Base-by-base conservation (phyloP, 2,797 vertebrate species). In the Enteromius fasciolatus region DNA sequence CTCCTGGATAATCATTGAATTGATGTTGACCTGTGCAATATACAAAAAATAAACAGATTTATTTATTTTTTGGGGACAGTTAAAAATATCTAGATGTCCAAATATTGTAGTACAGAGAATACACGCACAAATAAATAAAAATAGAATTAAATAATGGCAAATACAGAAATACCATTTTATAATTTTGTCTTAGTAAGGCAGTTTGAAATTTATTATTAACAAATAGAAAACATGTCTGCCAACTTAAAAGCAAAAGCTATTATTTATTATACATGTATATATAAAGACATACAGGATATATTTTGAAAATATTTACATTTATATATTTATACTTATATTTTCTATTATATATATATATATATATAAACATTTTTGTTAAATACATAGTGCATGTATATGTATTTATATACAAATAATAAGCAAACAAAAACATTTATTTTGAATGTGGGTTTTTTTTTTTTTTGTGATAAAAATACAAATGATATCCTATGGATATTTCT, bases 1-100 rank as follows among this genome's bases (percentile, higher is more conserved):
- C 20, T 81, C 79, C 41, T 73, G 57, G 14, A 73, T 50, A 59
- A 81, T 81, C 20, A 73, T 81, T 18, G 9, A 69, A 73, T 73
- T 64, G n/a, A 81, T 73, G 54, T 5, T 64, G 5, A 73, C 41
- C 79, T 81, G 57, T 72, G 67, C 7, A 61, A 59, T 33, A 59
- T 33, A 20, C 39, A 80, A 4, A 39, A 59, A 72, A 70, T 12
- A 23, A 33, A 15, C 15, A 70, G n/a, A 69, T 33, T 48, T 3
- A n/a, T n/a, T 31, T 31, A 31, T 17, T 48, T 52, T 18, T 7
- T 0, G 5, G 17, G 48, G 39, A 44, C 41, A n/a, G 20, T 61
- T 25, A 28, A 25, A 59, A 31, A 63, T 17, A 63, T 31, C 28
- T 31, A 28, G 8, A 31, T 63, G 6, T 33, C 61, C 1, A 17